These are phyloP conservation scores for Zootermopsis nevadensis DNA, from an alignment of 2,888 invertebrate species.

Conservation along the genomic window DNA sequence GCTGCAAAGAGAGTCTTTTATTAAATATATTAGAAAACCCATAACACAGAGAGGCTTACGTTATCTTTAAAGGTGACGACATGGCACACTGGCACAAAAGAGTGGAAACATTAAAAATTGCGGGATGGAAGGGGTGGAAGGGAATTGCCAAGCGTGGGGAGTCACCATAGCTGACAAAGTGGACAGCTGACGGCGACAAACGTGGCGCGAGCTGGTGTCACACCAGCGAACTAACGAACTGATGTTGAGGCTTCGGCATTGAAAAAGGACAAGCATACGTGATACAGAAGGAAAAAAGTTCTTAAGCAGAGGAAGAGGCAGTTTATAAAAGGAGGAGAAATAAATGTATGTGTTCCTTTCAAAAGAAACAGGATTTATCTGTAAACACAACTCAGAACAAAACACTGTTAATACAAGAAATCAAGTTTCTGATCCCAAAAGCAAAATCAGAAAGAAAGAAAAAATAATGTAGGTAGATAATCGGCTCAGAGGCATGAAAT, in stretches of 20 bases:
- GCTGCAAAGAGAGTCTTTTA: too few species aligned
- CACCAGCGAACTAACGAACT: constrained; percentile 24
- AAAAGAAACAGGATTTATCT: too few species aligned
- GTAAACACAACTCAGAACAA: too few species aligned
- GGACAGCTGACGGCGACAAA: constrained; percentile 30
- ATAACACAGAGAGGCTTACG: not conserved
- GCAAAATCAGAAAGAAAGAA: too few species aligned
- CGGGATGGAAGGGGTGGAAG: not conserved
- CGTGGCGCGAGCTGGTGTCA: constrained; percentile 20
- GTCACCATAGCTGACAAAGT: constrained; percentile 22
- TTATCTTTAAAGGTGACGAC: constrained; percentile 14
- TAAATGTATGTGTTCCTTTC: too few species aligned
- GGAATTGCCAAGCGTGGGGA: too few species aligned
- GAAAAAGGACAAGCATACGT: constrained; percentile 23
- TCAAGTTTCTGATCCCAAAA: too few species aligned
- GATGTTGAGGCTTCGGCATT: not conserved
- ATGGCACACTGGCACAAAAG: not conserved
- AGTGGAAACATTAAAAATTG: not conserved
- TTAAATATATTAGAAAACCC: not conserved
- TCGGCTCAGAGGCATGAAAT: too few species aligned
- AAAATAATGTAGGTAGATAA: too few species aligned
- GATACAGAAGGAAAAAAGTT: not conserved
- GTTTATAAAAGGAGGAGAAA: not conserved
- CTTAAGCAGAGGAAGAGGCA: not conserved
- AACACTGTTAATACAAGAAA: too few species aligned